Conservation (phyloP, 2,113 vertebrate genomes). For the Zosterops hypoxanthus region DNA sequence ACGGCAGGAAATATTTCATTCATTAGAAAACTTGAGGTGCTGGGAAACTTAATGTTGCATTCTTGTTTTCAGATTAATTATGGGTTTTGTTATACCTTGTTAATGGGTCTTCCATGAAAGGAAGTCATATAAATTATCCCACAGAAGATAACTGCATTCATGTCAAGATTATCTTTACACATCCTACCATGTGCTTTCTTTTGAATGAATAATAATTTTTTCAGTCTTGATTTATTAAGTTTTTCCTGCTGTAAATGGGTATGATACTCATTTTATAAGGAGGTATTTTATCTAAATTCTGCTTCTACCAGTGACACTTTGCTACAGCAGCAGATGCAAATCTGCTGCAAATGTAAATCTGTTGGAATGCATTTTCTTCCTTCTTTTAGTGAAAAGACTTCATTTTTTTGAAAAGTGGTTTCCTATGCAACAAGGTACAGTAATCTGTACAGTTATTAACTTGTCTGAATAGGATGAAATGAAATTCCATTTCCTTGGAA, state of each 20-base stretch:
- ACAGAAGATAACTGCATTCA: not conserved
- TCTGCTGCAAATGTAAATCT: conserved; percentile 17
- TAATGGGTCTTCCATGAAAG: not conserved
- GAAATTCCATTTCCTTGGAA: conserved; percentile 41
- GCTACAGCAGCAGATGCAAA: not conserved
- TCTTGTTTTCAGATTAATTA: conserved; percentile 66
- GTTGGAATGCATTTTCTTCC: conserved; percentile 10
- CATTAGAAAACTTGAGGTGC: conserved; percentile 54
- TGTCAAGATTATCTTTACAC: conserved; percentile 13
- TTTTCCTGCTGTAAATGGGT: not conserved
- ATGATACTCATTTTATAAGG: not conserved
- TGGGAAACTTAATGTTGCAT: conserved; percentile 11
- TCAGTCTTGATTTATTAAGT: conserved; percentile 9
- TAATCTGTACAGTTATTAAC: conserved; percentile 63
- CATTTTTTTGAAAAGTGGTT: conserved; percentile 22
- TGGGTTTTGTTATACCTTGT: conserved; percentile 12
- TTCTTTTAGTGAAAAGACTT: not conserved
- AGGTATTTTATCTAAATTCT: conserved; percentile 40
- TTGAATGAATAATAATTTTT: not conserved
- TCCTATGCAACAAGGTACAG: conserved; percentile 24
- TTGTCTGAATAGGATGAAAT: conserved; percentile 36
- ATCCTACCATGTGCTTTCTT: not conserved
- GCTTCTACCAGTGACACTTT: not conserved
- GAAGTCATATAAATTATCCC: conserved; percentile 28
- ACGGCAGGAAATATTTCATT: conserved; percentile 55